Evolutionary conservation across 1,140 invertebrate species (phyloP).

Genomic region (Scylla paramamosain): DNA sequence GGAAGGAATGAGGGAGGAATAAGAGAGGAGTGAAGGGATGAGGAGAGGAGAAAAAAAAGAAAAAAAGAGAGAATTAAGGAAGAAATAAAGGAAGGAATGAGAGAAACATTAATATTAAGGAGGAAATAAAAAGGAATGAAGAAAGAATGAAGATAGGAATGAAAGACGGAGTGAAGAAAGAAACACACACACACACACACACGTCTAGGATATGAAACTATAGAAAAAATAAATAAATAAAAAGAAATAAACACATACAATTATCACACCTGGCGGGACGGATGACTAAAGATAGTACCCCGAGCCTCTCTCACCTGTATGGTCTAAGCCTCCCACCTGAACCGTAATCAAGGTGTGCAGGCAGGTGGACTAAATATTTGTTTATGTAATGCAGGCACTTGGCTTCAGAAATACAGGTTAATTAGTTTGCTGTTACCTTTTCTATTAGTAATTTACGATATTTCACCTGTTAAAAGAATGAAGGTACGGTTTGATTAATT

Average conservation of each 20-base stretch:
- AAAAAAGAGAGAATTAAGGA: neutral
- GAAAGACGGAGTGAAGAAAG: neutral
- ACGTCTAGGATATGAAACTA: neutral
- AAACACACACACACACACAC: neutral
- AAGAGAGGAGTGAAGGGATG: too few relatives aligned
- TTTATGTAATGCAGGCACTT: neutral
- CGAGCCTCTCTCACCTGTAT: neutral
- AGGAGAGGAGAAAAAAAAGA: neutral
- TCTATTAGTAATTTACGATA: neutral
- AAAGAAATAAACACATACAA: neutral
- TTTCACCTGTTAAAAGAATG: too few relatives aligned
- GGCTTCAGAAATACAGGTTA: too few relatives aligned
- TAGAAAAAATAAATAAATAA: too few relatives aligned
- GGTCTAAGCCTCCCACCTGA: neutral
- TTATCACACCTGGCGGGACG: constrained; percentile 39
- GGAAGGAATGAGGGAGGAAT: neutral
- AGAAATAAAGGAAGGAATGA: neutral
- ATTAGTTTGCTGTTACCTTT: too few relatives aligned
- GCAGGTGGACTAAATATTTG: neutral
- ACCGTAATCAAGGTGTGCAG: neutral
- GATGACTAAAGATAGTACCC: neutral
- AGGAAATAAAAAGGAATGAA: too few relatives aligned
- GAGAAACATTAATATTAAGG: too few relatives aligned
- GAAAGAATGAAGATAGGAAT: neutral
- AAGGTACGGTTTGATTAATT: too few relatives aligned